These are phyloP conservation scores for Pseudococcus jackbeardsleyi DNA, from an alignment of 2,888 invertebrate genomes.

Conservation along the genomic window DNA sequence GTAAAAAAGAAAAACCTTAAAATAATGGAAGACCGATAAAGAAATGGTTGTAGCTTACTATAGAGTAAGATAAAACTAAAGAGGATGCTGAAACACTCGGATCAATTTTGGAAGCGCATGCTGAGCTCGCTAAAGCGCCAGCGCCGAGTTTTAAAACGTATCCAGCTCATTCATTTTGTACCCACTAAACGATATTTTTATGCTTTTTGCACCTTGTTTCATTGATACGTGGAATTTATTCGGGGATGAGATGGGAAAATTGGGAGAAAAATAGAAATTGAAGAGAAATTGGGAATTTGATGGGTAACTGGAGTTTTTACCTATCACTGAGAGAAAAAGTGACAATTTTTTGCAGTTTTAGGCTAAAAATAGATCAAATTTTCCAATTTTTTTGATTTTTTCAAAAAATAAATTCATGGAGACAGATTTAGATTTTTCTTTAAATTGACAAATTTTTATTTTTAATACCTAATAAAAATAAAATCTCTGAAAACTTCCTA, in stretches of 20 bases:
- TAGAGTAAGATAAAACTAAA: slow-evolving; percentile 59
- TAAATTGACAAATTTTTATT: no score
- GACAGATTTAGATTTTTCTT: no score
- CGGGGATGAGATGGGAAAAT: not conserved
- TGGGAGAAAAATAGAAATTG: not conserved
- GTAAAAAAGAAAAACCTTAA: slow-evolving; percentile 41
- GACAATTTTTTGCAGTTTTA: no score
- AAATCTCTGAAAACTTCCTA: no score
- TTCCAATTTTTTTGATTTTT: no score
- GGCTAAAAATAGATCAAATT: not conserved
- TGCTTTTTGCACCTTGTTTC: slow-evolving; percentile 10
- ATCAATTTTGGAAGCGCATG: slow-evolving; percentile 60
- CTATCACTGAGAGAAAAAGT: no score
- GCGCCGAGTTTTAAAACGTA: slow-evolving; percentile 39
- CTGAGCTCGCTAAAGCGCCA: slow-evolving; percentile 29
- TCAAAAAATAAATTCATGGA: no score
- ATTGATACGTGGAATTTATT: not conserved
- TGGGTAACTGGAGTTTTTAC: not conserved
- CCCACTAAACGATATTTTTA: slow-evolving; percentile 43
- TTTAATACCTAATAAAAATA: no score
- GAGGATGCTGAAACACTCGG: slow-evolving; percentile 57
- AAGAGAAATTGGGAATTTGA: not conserved
- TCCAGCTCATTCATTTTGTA: slow-evolving; percentile 35
- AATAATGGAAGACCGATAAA: slow-evolving; percentile 61
- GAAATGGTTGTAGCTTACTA: slow-evolving; percentile 42